Percentiles rank a stretch among this genome's conserved stretches.
phyloP scores from a whole-genome alignment of 2,113 vertebrate species.

The Anoplopoma fimbria region DNA sequence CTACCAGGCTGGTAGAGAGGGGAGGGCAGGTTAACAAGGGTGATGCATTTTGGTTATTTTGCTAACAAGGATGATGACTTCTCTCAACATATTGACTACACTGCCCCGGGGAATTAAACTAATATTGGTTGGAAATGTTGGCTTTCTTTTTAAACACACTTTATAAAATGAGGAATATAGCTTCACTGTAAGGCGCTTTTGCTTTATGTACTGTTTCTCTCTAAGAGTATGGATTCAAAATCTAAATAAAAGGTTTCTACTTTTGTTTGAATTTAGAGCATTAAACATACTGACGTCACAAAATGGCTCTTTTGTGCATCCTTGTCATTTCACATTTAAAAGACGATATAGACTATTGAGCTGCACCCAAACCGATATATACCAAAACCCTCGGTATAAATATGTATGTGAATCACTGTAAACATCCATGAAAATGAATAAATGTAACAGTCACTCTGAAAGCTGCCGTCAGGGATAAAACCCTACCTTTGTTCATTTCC shows the following conservation, averaged over 20 bases:
- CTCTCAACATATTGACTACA: not conserved
- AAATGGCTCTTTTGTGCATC: not conserved
- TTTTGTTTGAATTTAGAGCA: not conserved
- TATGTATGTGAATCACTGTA: constrained; percentile 32
- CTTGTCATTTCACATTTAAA: not conserved
- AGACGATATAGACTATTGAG: not conserved
- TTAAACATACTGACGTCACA: not conserved
- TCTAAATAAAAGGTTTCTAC: not conserved
- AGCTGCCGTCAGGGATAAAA: constrained; percentile 15
- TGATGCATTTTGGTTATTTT: not conserved
- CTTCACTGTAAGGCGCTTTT: not conserved
- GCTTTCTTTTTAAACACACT: not conserved
- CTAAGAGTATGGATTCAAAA: not conserved
- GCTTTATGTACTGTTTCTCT: not conserved
- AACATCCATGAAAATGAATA: constrained; percentile 24
- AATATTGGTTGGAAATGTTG: not conserved
- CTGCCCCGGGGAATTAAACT: not conserved
- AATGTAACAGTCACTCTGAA: constrained; percentile 20
- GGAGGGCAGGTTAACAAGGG: too few species aligned
- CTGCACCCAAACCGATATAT: not conserved
- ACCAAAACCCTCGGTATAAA: not conserved
- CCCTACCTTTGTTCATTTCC: constrained; percentile 25
- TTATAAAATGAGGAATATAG: not conserved
- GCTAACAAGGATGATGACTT: not conserved
- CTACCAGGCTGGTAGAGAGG: not conserved